Evolutionary conservation across 1,140 invertebrate genomes (phyloP).

Genomic region (Drosophila navojoa): DNA sequence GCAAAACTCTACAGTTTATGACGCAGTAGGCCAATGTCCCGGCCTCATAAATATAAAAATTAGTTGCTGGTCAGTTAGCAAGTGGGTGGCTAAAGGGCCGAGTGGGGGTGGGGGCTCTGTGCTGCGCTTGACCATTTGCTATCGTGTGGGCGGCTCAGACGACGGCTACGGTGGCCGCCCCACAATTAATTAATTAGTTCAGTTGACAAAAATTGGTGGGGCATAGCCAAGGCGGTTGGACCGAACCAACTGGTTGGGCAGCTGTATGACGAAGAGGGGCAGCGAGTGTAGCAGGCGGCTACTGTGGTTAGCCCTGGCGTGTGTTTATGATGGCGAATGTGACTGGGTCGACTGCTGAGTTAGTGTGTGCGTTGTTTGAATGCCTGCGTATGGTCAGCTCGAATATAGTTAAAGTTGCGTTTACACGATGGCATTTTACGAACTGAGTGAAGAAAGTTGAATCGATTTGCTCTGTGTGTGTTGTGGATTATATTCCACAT

Average conservation of each 20-base stretch:
- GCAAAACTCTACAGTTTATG: slow-evolving; percentile 74
- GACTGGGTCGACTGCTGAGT: slow-evolving; percentile 46
- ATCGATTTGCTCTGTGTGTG: no score
- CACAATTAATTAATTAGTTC: slow-evolving; percentile 82
- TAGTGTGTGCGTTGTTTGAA: slow-evolving; percentile 7
- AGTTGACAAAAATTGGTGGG: slow-evolving; percentile 81
- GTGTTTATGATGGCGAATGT: slow-evolving; percentile 64
- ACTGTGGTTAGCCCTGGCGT: slow-evolving; percentile 53
- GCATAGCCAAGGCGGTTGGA: slow-evolving; percentile 24
- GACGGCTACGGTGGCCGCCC: slow-evolving; percentile 65
- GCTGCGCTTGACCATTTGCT: neutral
- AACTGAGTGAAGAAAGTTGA: no score
- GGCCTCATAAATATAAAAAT: slow-evolving; percentile 80
- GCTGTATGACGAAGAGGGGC: neutral
- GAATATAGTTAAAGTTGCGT: slow-evolving; percentile 29
- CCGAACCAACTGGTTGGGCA: slow-evolving; percentile 13
- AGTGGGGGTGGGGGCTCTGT: neutral
- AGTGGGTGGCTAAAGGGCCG: slow-evolving; percentile 48
- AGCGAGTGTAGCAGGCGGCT: neutral
- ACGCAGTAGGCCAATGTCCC: slow-evolving; percentile 74
- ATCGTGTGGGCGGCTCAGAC: slow-evolving; percentile 31
- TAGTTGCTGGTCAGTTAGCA: slow-evolving; percentile 81
- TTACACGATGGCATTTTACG: slow-evolving; percentile 27
- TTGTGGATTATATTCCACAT: no score
- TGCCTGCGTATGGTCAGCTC: slow-evolving; percentile 25